Percentiles rank a stretch among this genome's conserved stretches.
These are phyloP conservation scores for Reinhardtius hippoglossoides DNA, from an alignment of 2,113 vertebrate genomes.

Conservation along the genomic window DNA sequence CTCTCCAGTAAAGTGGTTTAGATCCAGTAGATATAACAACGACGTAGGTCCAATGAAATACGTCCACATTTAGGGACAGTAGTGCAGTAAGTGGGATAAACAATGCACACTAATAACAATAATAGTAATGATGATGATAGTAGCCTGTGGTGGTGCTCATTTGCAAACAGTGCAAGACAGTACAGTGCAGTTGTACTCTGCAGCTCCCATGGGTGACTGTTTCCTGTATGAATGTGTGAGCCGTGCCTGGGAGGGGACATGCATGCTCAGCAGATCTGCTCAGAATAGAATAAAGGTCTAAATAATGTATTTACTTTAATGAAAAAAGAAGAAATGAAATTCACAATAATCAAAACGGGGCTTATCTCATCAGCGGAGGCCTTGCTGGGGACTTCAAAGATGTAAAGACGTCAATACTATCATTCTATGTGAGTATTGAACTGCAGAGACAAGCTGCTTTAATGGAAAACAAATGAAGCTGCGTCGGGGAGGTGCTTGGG, in stretches of 20 bases:
- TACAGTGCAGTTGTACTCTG: background rate
- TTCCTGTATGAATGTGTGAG: slow-evolving; percentile 6
- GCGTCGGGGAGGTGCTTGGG: background rate
- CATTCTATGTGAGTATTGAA: slow-evolving; percentile 24
- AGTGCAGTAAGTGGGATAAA: background rate
- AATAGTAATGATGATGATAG: background rate
- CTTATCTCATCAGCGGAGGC: slow-evolving; percentile 33
- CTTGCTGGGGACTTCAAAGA: slow-evolving; percentile 42
- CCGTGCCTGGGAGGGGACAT: background rate
- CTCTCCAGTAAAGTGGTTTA: too few relatives aligned
- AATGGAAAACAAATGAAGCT: slow-evolving; percentile 54
- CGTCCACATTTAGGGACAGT: background rate
- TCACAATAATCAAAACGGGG: slow-evolving; percentile 45
- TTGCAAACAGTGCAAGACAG: background rate
- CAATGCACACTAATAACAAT: background rate
- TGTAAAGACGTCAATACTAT: slow-evolving; percentile 45
- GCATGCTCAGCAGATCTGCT: slow-evolving; percentile 42
- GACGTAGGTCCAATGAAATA: background rate
- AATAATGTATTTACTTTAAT: slow-evolving; percentile 59
- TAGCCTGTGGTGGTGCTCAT: background rate
- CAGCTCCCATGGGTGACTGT: background rate
- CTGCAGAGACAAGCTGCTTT: slow-evolving; percentile 25
- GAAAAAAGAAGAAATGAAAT: slow-evolving; percentile 40
- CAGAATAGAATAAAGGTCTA: slow-evolving; percentile 38
- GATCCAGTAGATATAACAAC: too few relatives aligned